These are phyloP conservation scores for Heliconius ismenius DNA, from an alignment of 2,888 invertebrate species.

Conservation along the genomic window DNA sequence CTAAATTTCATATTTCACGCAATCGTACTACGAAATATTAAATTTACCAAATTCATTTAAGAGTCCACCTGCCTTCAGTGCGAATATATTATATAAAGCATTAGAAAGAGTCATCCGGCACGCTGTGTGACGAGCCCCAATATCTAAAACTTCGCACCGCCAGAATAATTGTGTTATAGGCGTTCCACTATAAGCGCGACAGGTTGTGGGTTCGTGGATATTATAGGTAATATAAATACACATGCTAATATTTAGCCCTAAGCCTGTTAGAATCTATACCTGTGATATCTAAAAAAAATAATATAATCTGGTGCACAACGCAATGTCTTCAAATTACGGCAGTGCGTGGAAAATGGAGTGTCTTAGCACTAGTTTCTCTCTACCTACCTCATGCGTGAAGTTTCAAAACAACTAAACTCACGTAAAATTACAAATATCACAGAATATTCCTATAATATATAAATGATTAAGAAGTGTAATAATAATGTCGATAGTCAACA, in stretches of 20 bases:
- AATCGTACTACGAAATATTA: neutral
- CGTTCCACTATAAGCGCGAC: too few relatives aligned
- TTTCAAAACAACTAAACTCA: too few relatives aligned
- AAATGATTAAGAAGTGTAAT: constrained; percentile 18
- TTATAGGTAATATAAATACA: too few relatives aligned
- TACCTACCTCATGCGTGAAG: too few relatives aligned
- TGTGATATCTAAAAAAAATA: too few relatives aligned
- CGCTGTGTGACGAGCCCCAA: neutral
- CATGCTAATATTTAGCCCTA: too few relatives aligned
- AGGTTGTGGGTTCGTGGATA: too few relatives aligned
- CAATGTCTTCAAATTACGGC: too few relatives aligned
- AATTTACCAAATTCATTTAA: neutral
- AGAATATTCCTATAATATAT: constrained; percentile 2
- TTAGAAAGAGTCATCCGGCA: constrained; percentile 10
- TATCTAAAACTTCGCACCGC: neutral
- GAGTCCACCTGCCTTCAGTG: neutral
- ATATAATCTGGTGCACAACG: too few relatives aligned
- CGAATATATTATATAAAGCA: neutral
- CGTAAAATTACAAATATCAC: neutral
- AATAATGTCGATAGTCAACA: constrained; percentile 41
- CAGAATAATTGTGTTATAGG: neutral
- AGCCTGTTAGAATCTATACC: too few relatives aligned
- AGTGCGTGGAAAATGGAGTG: too few relatives aligned
- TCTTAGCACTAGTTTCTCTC: too few relatives aligned
- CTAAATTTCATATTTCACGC: neutral